Evolutionary conservation across 2,113 vertebrate species (phyloP), one percentile per base, ranked within the genome.

Genomic region (Sitta europaea): DNA sequence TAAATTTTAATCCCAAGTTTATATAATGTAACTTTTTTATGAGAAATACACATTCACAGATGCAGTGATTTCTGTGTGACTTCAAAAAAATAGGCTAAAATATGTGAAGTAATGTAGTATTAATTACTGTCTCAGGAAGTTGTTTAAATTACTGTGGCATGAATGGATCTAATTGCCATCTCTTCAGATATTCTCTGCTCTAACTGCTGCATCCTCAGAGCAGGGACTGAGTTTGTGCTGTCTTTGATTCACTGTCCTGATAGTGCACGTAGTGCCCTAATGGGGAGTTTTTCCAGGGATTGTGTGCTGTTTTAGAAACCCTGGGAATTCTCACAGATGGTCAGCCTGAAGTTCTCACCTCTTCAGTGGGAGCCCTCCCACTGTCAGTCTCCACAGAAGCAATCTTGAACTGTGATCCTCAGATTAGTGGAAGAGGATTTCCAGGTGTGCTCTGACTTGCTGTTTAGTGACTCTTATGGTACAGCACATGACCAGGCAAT

Each of bases 391-490:
- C 9, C 33, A 2, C 29, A 72, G 77, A 43, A 45, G 54, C 36
- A 36, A 43, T 59, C 57, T 23, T 40, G 57, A 57, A 2, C 42
- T 0, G 1, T 85, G 53, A 85, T 27, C 50, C 40, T 59, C 12
- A 7, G 61, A 50, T 92, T 53, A 95, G 38, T 55, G 47, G 36
- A 48, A 82, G 61, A 78, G 68, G 85, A 85, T 96, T 94, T 86
- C 18, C 45, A 43, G 66, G 53, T n/a, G 65, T 48, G 63, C 48
- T 67, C 57, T 82, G 36, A 12, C 48, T 48, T 57, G 50, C 22
- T 28, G 0, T 59, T 70, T 15, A 70, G 5, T 62, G 55, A 8
- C 38, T 76, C 0, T 54, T 68, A 2, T 0, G 6, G 57, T 28
- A 11, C 0, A 5, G 70, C 77, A 29, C 0, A 0, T 85, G 70